phyloP scores from a whole-genome alignment of 2,113 vertebrate genomes.

The Myiozetetes cayanensis region DNA sequence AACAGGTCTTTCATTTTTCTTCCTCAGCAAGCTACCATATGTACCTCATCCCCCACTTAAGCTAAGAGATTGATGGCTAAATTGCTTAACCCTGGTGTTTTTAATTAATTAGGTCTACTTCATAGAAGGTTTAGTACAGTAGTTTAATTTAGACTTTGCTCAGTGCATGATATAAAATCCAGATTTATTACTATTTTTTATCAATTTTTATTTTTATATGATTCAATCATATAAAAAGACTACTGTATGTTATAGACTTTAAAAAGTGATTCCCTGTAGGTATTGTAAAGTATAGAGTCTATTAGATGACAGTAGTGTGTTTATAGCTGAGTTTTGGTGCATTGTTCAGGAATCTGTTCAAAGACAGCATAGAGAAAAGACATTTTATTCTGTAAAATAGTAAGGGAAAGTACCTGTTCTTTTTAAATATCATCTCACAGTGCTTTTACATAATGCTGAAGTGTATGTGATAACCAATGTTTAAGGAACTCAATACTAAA shows the following conservation, averaged over 20 bases:
- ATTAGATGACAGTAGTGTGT: conserved; percentile 39
- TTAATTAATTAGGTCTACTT: conserved; percentile 77
- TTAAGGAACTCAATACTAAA: conserved; percentile 20
- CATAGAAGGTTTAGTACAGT: conserved; percentile 70
- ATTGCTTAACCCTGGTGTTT: conserved; percentile 74
- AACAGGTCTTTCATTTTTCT: conserved; percentile 68
- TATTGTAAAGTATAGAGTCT: conserved; percentile 61
- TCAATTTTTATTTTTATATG: conserved; percentile 75
- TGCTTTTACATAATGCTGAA: conserved; percentile 28
- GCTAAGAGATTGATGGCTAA: conserved; percentile 71
- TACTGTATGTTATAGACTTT: conserved; percentile 64
- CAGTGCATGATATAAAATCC: conserved; percentile 67
- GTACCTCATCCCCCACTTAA: conserved; percentile 67
- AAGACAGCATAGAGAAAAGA: conserved; percentile 39
- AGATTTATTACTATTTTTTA: conserved; percentile 74
- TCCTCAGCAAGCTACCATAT: conserved; percentile 61
- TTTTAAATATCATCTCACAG: conserved; percentile 2
- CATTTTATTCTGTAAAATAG: conserved; percentile 34
- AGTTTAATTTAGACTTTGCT: conserved; percentile 75
- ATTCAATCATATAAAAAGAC: conserved; percentile 57
- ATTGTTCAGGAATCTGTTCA: conserved; percentile 51
- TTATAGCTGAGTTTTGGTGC: conserved; percentile 60
- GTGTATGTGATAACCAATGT: conserved; percentile 9
- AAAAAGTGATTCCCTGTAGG: conserved; percentile 62
- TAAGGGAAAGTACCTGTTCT: conserved; percentile 12